A percentile compares a stretch with the other conserved stretches of the same genome.
phyloP scores from a whole-genome alignment of 1,140 invertebrate genomes.

The Parasteatoda tepidariorum region DNA sequence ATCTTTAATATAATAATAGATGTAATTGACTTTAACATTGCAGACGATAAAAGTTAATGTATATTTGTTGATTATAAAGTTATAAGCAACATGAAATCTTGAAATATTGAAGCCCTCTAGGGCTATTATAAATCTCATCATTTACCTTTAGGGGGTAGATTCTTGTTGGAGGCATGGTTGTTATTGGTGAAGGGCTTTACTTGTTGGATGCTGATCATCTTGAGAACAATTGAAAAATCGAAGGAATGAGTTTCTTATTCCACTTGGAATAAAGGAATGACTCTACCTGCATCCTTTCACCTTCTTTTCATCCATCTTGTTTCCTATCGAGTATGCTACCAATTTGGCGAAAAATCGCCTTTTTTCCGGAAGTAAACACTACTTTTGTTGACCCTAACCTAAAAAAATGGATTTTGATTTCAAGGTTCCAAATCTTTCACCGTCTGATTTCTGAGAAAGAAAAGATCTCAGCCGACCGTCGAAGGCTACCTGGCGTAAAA shows the following conservation, averaged over 20 bases:
- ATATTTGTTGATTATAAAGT: no score
- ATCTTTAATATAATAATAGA: no score
- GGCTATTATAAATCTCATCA: no score
- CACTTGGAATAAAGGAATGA: not conserved
- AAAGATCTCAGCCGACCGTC: no score
- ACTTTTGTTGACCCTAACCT: slow-evolving; percentile 29
- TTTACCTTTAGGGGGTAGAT: slow-evolving; percentile 30
- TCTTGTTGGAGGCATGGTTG: slow-evolving; percentile 32
- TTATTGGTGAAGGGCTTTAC: slow-evolving; percentile 38
- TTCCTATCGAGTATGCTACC: not conserved
- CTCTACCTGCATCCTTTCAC: not conserved
- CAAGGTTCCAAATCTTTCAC: no score
- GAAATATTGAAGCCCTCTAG: no score
- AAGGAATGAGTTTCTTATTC: not conserved
- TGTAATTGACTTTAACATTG: no score
- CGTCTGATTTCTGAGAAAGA: no score
- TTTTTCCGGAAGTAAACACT: not conserved
- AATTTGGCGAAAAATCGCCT: slow-evolving; percentile 23
- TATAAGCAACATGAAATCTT: no score
- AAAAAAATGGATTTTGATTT: not conserved
- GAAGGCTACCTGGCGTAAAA: no score
- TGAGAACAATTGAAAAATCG: not conserved
- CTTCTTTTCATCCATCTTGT: slow-evolving; percentile 29
- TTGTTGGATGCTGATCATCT: slow-evolving; percentile 28
- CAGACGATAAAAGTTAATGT: no score